Evolutionary conservation across 2,888 invertebrate genomes (phyloP).

Genomic region (Prosopocoilus inquinatus): DNA sequence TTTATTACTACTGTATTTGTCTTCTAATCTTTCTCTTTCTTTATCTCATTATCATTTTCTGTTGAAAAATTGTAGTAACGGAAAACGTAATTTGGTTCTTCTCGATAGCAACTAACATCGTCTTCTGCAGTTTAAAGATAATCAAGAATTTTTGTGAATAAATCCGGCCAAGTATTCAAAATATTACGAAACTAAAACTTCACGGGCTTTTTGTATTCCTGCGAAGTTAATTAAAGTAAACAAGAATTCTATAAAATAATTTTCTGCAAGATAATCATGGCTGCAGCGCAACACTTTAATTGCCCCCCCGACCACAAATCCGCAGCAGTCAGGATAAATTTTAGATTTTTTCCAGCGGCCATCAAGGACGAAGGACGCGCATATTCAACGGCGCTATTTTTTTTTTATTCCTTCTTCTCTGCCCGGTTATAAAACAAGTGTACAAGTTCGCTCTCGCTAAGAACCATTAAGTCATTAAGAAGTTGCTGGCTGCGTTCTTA

Average conservation of each 20-base stretch:
- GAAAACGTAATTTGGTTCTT: too few relatives aligned
- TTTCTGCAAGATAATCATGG: background rate
- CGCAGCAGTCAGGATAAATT: background rate
- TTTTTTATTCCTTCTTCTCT: background rate
- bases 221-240: background rate
- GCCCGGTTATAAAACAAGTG: background rate
- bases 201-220: background rate
- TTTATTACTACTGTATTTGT: too few relatives aligned
- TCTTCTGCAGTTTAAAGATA: too few relatives aligned
- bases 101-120: too few relatives aligned
- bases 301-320: background rate
- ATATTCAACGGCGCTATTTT: background rate
- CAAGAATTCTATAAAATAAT: background rate
- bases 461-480: slow-evolving; percentile 4
- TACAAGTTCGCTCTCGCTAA: background rate
- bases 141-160: too few relatives aligned
- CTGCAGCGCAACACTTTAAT: background rate
- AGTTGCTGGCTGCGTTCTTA: background rate
- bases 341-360: background rate
- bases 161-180: too few relatives aligned
- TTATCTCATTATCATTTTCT: too few relatives aligned
- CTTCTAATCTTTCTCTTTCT: too few relatives aligned
- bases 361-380: slow-evolving; percentile 2
- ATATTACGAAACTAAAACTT: too few relatives aligned
- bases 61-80: too few relatives aligned